Conservation (phyloP, 2,113 vertebrate species). For the Phrynosoma platyrhinos region DNA sequence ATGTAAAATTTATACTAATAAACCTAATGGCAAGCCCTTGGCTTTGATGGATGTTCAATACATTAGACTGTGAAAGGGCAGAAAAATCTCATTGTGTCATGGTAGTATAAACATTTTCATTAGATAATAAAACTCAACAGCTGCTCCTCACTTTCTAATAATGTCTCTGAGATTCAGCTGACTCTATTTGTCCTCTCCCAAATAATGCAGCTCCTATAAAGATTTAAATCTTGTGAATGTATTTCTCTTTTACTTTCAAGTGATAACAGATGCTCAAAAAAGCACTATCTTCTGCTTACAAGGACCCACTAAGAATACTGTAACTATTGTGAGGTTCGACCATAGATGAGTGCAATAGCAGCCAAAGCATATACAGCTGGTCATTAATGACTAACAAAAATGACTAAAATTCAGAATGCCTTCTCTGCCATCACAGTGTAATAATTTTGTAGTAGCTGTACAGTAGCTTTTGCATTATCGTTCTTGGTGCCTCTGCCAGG, state of each 20-base stretch:
- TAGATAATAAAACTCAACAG: conserved; percentile 23
- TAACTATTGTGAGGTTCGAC: background rate
- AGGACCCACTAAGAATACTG: background rate
- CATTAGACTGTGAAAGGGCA: conserved; percentile 13
- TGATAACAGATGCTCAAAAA: background rate
- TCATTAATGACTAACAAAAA: background rate
- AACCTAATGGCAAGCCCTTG: background rate
- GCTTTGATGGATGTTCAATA: background rate
- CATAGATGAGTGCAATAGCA: background rate
- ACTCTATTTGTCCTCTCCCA: background rate
- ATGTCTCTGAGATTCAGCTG: conserved; percentile 4
- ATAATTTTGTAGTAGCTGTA: background rate
- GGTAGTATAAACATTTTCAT: conserved; percentile 22
- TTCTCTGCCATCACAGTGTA: background rate
- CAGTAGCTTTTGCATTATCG: background rate
- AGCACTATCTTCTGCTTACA: background rate
- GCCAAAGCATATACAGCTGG: background rate
- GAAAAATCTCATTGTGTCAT: background rate
- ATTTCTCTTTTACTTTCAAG: background rate
- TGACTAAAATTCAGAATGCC: background rate
- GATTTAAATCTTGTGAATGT: background rate
- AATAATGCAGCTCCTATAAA: conserved; percentile 1
- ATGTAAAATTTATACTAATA: conserved; percentile 14
- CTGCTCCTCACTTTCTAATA: conserved; percentile 23
- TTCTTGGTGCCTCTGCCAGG: background rate